phyloP scores from a whole-genome alignment of 2,888 invertebrate genomes.

The Halictus quadricinctus region DNA sequence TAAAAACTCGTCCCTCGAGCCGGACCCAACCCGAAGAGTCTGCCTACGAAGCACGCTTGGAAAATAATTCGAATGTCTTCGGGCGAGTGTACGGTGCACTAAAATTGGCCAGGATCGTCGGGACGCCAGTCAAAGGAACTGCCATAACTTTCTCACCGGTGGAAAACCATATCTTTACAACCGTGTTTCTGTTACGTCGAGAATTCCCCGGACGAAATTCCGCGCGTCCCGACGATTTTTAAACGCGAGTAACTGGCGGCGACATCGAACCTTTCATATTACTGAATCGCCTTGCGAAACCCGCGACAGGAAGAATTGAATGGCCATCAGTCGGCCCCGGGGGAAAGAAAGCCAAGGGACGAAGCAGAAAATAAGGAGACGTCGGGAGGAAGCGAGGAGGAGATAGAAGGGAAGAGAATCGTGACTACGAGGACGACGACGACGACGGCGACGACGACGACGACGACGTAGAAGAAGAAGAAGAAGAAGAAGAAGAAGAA shows the following conservation, averaged over 20 bases:
- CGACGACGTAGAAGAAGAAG: constrained; percentile 20
- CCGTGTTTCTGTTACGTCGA: not conserved
- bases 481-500: constrained; percentile 54
- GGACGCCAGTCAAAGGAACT: not conserved
- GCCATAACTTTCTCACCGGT: not conserved
- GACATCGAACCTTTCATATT: constrained; percentile 37
- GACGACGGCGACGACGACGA: constrained; percentile 26
- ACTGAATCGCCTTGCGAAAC: constrained; percentile 29
- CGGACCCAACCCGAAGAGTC: not conserved
- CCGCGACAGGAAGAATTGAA: constrained; percentile 44
- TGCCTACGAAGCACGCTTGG: not conserved
- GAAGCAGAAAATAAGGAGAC: constrained; percentile 44
- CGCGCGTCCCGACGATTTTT: constrained; percentile 28
- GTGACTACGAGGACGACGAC: constrained; percentile 41
- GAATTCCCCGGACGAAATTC: not conserved
- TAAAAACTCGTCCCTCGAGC: not conserved
- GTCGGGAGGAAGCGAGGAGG: constrained; percentile 23
- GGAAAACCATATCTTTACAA: constrained; percentile 9
- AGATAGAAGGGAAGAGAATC: constrained; percentile 36
- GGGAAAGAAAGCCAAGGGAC: constrained; percentile 47
- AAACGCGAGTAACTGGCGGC: constrained; percentile 21
- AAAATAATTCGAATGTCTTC: not conserved
- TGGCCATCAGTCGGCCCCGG: constrained; percentile 31
- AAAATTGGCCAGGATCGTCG: not conserved
- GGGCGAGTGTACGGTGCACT: not conserved